Evolutionary conservation across 2,888 invertebrate species (phyloP).

Genomic region (Carpatolechia fugitivella): DNA sequence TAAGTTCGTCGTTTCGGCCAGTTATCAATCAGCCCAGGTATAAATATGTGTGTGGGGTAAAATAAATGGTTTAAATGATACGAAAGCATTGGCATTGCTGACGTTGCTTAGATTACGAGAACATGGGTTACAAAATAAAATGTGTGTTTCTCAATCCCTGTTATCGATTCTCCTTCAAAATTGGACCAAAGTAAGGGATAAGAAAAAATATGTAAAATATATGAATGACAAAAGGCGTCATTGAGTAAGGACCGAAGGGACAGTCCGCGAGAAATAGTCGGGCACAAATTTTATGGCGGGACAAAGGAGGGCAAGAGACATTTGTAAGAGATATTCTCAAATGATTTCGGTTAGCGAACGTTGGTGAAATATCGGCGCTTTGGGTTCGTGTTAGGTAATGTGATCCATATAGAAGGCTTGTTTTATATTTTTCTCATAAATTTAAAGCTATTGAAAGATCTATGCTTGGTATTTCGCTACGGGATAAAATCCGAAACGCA

Average conservation of each 20-base stretch:
- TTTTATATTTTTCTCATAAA: not conserved
- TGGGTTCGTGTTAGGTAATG: not conserved
- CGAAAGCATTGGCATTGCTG: too few relatives aligned
- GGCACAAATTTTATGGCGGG: conserved; percentile 21
- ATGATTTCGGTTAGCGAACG: conserved; percentile 4
- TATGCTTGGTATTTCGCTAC: too few relatives aligned
- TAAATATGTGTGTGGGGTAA: too few relatives aligned
- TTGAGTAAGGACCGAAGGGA: conserved; percentile 10
- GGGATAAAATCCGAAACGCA: too few relatives aligned
- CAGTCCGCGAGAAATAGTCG: conserved; percentile 10
- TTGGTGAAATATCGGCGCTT: not conserved
- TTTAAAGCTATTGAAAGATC: too few relatives aligned
- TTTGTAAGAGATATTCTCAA: conserved; percentile 19
- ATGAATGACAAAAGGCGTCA: conserved; percentile 16
- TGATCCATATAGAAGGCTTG: not conserved
- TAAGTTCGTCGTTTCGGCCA: too few relatives aligned
- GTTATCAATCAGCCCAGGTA: too few relatives aligned
- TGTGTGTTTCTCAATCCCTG: not conserved
- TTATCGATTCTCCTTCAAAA: too few relatives aligned
- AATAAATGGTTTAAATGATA: too few relatives aligned
- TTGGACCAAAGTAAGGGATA: too few relatives aligned
- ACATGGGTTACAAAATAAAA: too few relatives aligned
- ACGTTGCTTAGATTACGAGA: too few relatives aligned
- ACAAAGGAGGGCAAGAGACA: conserved; percentile 17
- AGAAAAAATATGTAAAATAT: conserved; percentile 14